Evolutionary conservation across 53 echinoderm and acorn worm species (phyloP).

Genomic region (Paracentrotus lividus): DNA sequence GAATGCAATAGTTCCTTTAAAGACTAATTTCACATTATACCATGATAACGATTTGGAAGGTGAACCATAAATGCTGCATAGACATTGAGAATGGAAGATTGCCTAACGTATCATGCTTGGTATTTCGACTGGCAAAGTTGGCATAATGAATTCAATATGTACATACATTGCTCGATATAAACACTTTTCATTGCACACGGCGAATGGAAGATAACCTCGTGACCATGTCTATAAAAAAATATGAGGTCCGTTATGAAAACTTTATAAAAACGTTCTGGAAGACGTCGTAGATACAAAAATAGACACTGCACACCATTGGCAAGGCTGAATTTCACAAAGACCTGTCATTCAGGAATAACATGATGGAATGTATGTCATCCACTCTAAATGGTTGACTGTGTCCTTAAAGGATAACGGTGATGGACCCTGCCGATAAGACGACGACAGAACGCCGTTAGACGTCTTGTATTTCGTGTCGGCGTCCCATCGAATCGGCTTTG

Average conservation of each 20-base stretch:
- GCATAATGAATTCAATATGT: constrained; percentile 27
- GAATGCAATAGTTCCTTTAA: no score
- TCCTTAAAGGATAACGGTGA: neutral
- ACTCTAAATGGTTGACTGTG: neutral
- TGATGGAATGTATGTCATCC: constrained; percentile 56
- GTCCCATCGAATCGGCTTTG: constrained; percentile 13
- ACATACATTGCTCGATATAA: neutral
- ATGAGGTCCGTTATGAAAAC: constrained; percentile 19
- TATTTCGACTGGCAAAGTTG: constrained; percentile 21
- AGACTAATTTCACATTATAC: no score
- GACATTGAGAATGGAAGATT: neutral
- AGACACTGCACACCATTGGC: constrained; percentile 48
- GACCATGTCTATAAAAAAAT: constrained; percentile 27
- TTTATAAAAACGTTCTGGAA: constrained; percentile 33
- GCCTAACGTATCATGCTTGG: neutral
- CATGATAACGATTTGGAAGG: no score
- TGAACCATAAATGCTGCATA: no score
- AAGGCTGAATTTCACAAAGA: constrained; percentile 32
- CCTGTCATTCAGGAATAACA: constrained; percentile 4
- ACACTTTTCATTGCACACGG: constrained; percentile 20
- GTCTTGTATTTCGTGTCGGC: neutral
- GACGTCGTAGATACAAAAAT: neutral
- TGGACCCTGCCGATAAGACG: neutral
- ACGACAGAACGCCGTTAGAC: constrained; percentile 10
- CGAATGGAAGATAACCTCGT: constrained; percentile 19